A percentile compares a stretch with the other conserved stretches of the same genome.
These are phyloP conservation scores for Ormyrus labotus DNA, from an alignment of 2,888 invertebrate species.

Conservation along the genomic window DNA sequence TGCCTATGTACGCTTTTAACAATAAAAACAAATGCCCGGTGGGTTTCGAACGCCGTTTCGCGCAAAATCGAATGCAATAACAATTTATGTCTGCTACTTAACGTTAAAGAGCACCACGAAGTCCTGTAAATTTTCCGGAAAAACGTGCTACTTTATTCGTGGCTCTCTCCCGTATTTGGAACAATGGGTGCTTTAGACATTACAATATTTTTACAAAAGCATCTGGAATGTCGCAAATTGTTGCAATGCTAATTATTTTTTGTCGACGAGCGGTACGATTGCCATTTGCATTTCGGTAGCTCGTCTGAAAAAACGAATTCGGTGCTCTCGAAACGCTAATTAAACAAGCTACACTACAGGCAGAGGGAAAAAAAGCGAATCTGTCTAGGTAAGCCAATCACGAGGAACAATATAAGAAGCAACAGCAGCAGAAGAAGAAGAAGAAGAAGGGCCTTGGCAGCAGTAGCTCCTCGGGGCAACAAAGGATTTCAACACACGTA, in stretches of 20 bases:
- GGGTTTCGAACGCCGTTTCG: too few relatives aligned
- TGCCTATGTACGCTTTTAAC: too few relatives aligned
- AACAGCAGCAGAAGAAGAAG: neutral
- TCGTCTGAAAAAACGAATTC: too few relatives aligned
- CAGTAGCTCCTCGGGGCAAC: conserved; percentile 20
- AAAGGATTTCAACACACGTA: conserved; percentile 51
- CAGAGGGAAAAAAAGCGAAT: too few relatives aligned
- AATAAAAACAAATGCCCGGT: too few relatives aligned
- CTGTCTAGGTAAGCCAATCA: neutral
- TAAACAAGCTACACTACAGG: too few relatives aligned
- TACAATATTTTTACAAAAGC: neutral
- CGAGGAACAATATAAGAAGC: conserved; percentile 13
- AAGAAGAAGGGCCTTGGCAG: too few relatives aligned
- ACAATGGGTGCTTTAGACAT: conserved; percentile 27
- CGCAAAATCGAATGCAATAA: neutral
- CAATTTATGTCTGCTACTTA: neutral
- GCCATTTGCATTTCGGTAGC: neutral
- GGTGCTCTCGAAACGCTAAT: too few relatives aligned
- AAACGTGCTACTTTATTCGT: neutral
- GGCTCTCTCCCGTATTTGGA: neutral
- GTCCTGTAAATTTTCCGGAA: conserved; percentile 15
- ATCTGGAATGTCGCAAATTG: conserved; percentile 7
- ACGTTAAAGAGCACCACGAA: neutral
- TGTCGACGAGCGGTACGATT: conserved; percentile 12
- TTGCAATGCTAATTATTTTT: conserved; percentile 31